phyloP scores from a whole-genome alignment of 1,140 invertebrate genomes.

The Cydia pomonella region DNA sequence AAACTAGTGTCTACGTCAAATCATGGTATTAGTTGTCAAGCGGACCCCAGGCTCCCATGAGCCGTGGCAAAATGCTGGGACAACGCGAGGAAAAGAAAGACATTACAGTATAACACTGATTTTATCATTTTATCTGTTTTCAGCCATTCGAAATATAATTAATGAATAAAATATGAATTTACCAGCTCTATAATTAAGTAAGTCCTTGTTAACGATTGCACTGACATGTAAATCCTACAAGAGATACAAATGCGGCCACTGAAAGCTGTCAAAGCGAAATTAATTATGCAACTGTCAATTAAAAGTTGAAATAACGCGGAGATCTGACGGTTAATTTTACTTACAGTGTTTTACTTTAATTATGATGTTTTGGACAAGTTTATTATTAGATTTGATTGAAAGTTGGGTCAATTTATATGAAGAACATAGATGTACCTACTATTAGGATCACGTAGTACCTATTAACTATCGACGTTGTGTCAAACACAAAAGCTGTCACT shows the following conservation, averaged over 20 bases:
- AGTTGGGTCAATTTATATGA: not conserved
- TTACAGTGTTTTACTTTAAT: not conserved
- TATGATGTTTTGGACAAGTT: not conserved
- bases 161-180: not conserved
- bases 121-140: not conserved
- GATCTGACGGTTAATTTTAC: not conserved
- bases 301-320: not conserved
- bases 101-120: too few species aligned
- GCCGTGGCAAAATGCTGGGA: too few species aligned
- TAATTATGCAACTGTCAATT: slow-evolving; percentile 14
- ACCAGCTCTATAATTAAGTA: not conserved
- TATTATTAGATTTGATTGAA: not conserved
- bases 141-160: not conserved
- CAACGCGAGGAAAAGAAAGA: too few species aligned
- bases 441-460: too few species aligned
- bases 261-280: not conserved
- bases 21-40: too few species aligned
- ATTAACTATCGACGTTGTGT: too few species aligned
- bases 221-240: not conserved
- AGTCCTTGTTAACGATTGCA: not conserved
- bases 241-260: not conserved
- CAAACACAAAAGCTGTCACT: too few species aligned
- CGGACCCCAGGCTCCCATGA: too few species aligned
- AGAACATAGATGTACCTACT: too few species aligned
- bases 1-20: too few species aligned